Percentiles rank a stretch among this genome's conserved stretches.
Evolutionary conservation across 2,797 vertebrate genomes (phyloP).

Genomic region (Carcharodon carcharias): DNA sequence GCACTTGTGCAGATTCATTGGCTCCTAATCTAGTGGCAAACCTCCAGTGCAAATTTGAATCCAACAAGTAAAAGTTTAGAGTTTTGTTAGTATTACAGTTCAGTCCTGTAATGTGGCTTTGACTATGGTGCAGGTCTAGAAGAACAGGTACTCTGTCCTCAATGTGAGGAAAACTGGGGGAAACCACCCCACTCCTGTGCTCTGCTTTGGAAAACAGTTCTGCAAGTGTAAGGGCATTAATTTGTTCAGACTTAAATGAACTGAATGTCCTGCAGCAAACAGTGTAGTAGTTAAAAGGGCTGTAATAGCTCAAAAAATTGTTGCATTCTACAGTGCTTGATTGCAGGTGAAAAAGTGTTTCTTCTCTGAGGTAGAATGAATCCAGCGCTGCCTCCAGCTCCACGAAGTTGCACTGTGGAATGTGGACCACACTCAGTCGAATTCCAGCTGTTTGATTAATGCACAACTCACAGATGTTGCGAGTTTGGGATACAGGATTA

Average conservation of each 20-base stretch:
- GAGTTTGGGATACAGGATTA: conserved; percentile 56
- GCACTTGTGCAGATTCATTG: conserved; percentile 45
- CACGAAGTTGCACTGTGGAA: conserved; percentile 58
- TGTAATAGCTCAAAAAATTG: conserved; percentile 71
- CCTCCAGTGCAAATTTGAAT: conserved; percentile 79
- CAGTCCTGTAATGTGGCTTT: conserved; percentile 68
- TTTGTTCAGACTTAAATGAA: conserved; percentile 45
- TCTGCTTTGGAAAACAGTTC: conserved; percentile 56
- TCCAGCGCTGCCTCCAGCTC: conserved; percentile 61
- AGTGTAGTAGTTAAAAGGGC: conserved; percentile 73
- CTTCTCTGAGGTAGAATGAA: conserved; percentile 68
- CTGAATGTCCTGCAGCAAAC: conserved; percentile 77
- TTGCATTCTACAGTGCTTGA: conserved; percentile 63
- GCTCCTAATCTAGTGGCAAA: conserved; percentile 82
- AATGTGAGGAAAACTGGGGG: conserved; percentile 57
- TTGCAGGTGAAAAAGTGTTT: conserved; percentile 53
- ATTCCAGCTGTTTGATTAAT: conserved; percentile 54
- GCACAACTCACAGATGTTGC: conserved; percentile 79
- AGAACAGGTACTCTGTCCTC: conserved; percentile 57
- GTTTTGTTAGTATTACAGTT: conserved; percentile 89
- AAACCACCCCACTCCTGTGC: conserved; percentile 42
- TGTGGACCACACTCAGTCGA: conserved; percentile 49
- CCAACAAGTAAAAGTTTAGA: conserved; percentile 87
- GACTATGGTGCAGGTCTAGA: conserved; percentile 46
- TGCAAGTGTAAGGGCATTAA: conserved; percentile 40